Evolutionary conservation across 2,113 vertebrate species (phyloP).

Genomic region (Indicator maculatus): DNA sequence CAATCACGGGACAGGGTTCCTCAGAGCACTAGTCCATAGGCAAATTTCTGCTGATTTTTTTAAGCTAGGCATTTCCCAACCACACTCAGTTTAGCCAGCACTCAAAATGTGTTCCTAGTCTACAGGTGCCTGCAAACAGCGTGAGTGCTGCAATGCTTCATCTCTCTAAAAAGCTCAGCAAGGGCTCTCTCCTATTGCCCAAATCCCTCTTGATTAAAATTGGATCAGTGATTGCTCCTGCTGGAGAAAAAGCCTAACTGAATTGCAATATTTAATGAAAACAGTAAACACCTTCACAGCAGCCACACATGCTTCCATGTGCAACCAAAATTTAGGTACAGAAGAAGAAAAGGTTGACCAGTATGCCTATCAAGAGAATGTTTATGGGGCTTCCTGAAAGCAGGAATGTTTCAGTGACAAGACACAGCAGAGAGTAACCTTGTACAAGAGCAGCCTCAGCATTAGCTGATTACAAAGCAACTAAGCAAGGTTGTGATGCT

Average conservation of each 20-base stretch:
- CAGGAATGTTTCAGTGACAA: background rate
- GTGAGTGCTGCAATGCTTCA: background rate
- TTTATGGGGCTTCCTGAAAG: background rate
- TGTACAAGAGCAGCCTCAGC: background rate
- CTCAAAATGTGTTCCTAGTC: background rate
- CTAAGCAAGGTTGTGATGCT: background rate
- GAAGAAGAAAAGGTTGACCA: background rate
- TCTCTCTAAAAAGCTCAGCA: background rate
- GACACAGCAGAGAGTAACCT: background rate
- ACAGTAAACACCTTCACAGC: background rate
- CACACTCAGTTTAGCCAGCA: background rate
- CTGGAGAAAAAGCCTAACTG: background rate
- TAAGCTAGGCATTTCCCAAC: background rate
- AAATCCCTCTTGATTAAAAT: background rate
- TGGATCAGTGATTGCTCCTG: background rate
- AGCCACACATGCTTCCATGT: background rate
- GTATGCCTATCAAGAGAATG: background rate
- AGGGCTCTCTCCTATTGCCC: background rate
- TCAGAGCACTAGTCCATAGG: background rate
- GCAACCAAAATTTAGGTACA: background rate
- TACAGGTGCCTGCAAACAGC: background rate
- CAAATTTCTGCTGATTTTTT: background rate
- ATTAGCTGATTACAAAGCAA: constrained; percentile 25
- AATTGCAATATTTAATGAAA: background rate
- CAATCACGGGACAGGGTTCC: background rate